Evolutionary conservation across 2,888 invertebrate species (phyloP).

Genomic region (Nomada fabriciana): DNA sequence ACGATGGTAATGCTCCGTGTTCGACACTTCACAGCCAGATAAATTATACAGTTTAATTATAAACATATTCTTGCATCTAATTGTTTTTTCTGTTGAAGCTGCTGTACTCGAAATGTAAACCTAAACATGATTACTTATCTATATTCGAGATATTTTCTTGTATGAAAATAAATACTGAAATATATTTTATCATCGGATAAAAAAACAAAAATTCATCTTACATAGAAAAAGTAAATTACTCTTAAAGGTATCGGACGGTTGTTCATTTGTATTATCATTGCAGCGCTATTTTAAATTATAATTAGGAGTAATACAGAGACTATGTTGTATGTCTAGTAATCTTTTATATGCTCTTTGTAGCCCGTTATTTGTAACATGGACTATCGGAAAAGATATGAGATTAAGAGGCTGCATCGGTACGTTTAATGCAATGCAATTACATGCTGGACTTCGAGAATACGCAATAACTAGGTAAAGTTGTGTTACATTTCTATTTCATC

Average conservation of each 20-base stretch:
- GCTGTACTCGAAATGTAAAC: neutral
- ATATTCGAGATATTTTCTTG: neutral
- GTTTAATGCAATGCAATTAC: conserved; percentile 98
- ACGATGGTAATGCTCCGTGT: neutral
- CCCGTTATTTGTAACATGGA: conserved; percentile 99
- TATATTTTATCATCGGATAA: neutral
- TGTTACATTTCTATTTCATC: conserved; percentile 18
- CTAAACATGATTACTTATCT: neutral
- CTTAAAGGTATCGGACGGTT: too few species aligned
- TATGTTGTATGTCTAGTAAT: neutral
- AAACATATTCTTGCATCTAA: neutral
- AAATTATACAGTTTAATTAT: neutral
- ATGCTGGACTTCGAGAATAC: conserved; percentile 97
- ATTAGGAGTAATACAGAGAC: neutral
- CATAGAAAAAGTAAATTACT: too few species aligned
- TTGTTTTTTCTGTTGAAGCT: neutral
- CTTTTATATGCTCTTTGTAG: conserved; percentile 85
- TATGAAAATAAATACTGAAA: neutral
- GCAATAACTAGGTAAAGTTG: conserved; percentile 92
- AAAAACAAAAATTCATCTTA: neutral
- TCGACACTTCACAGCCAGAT: neutral
- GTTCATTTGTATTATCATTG: neutral
- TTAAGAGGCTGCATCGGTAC: conserved; percentile 99
- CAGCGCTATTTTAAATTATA: neutral
- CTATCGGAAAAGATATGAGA: conserved; percentile 97